Base-by-base conservation (phyloP, 1,140 invertebrate species). In the Drosophila pandora region DNA sequence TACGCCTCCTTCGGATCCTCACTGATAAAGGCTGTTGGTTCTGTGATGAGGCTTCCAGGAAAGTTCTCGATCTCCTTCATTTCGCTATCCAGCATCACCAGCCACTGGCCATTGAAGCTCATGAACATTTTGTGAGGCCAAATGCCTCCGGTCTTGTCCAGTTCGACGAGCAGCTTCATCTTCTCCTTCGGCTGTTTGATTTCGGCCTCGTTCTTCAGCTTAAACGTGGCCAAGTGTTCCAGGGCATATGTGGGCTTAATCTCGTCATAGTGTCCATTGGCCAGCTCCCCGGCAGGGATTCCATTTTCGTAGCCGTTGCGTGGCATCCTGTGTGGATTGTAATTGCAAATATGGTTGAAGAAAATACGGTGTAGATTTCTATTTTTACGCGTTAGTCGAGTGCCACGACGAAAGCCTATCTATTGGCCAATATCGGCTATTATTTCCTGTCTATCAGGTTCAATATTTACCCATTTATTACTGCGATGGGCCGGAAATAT, bases 41-140 rank as follows among this genome's bases (percentile, higher is more conserved):
- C 90, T 5, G 82, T 74, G 53, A 91, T 90, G 22, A 91, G 30
- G 7, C 82, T 88, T 17, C 90, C 90, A 3, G 90, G 90, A 22
- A 91, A 91, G 22, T 90, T 91, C 54, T 91, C 90, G 12, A 91
- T 91, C 56, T 91, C 90, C 39, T 81, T 87, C 90, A 90, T 90
- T 5, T 81, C 82, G n/a, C 71, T 68, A 43, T 91, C 90, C n/a
- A 90, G 73, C 82, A 91, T 91, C 3, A 91, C 79, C 28, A 91
- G 30, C 90, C 90, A 91, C 59, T 91, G 90, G 1, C 90, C 90
- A 63, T 81, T 91, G 23, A 90, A 91, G 63, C 75, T 77, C 90
- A 91, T 91, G 28, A 71, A 91, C 89, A 91, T 91, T 37, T 91
- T 90, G 48, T 90, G 82, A 7, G 90, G 89, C 89, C 90, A 91